phyloP scores from a whole-genome alignment of 2,113 vertebrate genomes.

The Scolopax mira region DNA sequence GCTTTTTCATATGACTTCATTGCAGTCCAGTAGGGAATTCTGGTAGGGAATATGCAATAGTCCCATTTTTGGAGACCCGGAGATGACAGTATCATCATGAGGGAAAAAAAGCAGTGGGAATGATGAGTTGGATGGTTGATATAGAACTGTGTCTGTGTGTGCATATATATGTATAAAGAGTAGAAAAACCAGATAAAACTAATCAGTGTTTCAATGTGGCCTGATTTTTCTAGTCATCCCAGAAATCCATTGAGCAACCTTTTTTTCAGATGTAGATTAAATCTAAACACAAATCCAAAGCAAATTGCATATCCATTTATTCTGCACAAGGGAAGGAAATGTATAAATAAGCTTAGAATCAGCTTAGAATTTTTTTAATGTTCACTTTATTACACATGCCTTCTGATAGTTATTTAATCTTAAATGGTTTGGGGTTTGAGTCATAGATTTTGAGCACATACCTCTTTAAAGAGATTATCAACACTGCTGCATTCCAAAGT shows the following conservation, averaged over 20 bases:
- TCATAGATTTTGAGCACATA: background rate
- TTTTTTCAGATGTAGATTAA: background rate
- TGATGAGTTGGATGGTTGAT: background rate
- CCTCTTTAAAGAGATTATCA: background rate
- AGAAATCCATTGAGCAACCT: background rate
- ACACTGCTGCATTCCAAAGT: background rate
- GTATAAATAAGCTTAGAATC: background rate
- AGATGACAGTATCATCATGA: background rate
- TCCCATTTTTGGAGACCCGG: background rate
- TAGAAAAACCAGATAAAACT: background rate
- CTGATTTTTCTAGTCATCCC: constrained; percentile 1
- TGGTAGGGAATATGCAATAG: background rate
- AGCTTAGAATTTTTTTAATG: background rate
- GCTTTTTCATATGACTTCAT: background rate
- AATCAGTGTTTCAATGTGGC: background rate
- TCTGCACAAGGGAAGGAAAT: background rate
- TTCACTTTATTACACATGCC: background rate
- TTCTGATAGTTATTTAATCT: background rate
- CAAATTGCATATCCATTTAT: constrained; percentile 2
- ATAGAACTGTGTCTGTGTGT: background rate
- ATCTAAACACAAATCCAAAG: background rate
- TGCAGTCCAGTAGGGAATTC: background rate
- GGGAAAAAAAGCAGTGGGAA: background rate
- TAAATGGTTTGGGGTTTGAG: background rate
- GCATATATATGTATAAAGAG: background rate